These are phyloP conservation scores for Perithous albicinctus DNA, from an alignment of 2,888 invertebrate species.

Conservation along the genomic window DNA sequence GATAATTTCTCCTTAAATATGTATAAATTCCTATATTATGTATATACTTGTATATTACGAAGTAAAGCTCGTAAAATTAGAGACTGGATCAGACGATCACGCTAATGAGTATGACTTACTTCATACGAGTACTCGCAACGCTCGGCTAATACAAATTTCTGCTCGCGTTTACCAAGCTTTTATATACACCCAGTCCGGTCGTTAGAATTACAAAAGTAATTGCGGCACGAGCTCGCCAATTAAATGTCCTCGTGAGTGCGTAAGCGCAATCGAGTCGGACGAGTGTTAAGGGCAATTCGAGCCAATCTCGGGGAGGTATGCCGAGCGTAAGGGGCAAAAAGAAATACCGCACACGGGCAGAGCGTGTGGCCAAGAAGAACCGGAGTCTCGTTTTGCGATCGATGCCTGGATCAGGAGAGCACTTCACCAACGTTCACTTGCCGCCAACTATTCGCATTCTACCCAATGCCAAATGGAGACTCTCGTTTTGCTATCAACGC, in stretches of 20 bases:
- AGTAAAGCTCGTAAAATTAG: conserved; percentile 1
- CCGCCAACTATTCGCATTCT: neutral
- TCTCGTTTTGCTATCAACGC: conserved; percentile 58
- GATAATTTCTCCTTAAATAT: too few relatives aligned
- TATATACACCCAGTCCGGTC: neutral
- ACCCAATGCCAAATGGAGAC: conserved; percentile 62
- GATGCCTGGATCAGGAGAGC: conserved; percentile 33
- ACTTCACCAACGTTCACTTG: conserved; percentile 21
- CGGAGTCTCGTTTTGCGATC: conserved; percentile 37
- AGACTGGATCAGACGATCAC: neutral
- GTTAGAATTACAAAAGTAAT: conserved; percentile 46
- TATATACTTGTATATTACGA: too few relatives aligned
- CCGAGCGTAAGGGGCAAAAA: conserved; percentile 16
- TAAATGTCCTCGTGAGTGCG: conserved; percentile 36
- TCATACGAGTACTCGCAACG: neutral
- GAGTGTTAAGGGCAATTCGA: conserved; percentile 26
- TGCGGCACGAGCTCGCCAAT: conserved; percentile 51
- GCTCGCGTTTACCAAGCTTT: neutral
- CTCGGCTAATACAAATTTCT: neutral
- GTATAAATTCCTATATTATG: too few relatives aligned
- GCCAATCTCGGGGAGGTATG: conserved; percentile 21
- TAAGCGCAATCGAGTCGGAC: neutral
- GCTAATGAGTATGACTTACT: neutral
- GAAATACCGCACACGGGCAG: conserved; percentile 14
- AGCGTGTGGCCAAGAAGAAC: conserved; percentile 12